Conservation (phyloP, 1,140 invertebrate species). For the Heliconius himera region DNA sequence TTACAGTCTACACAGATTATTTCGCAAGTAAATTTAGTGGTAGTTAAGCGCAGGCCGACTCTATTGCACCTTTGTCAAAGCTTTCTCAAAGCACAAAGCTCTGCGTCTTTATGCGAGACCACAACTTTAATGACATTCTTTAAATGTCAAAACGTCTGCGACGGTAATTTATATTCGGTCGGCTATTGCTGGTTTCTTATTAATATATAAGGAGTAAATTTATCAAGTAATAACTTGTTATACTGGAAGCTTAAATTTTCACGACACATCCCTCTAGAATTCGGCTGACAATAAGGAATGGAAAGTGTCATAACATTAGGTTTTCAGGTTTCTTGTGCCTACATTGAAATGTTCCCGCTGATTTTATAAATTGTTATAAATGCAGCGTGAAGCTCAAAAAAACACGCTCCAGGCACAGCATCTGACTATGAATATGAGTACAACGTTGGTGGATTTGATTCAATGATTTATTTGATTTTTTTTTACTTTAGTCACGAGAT, state of each 20-base stretch:
- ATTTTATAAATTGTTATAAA: no score
- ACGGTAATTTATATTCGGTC: constrained; percentile 26
- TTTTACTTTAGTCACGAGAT: no score
- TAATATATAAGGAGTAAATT: neutral
- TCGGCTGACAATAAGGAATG: no score
- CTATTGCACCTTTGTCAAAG: constrained; percentile 24
- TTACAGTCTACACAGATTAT: neutral
- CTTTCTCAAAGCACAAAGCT: constrained; percentile 31
- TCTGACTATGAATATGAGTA: no score
- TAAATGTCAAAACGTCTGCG: constrained; percentile 14
- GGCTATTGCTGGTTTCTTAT: neutral
- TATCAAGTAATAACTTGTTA: neutral
- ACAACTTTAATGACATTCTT: constrained; percentile 30
- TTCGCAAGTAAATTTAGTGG: neutral
- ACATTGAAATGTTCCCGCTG: no score
- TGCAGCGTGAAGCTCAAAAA: no score
- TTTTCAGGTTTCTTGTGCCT: no score
- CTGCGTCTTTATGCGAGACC: constrained; percentile 20
- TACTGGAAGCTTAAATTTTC: neutral
- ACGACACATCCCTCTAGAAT: no score
- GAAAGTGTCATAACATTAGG: no score
- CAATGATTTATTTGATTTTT: no score
- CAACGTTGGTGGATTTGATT: no score
- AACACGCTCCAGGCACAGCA: no score
- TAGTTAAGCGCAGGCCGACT: neutral